Evolutionary conservation across 1,140 invertebrate genomes (phyloP).

Genomic region (Protaetia brevitarsis): DNA sequence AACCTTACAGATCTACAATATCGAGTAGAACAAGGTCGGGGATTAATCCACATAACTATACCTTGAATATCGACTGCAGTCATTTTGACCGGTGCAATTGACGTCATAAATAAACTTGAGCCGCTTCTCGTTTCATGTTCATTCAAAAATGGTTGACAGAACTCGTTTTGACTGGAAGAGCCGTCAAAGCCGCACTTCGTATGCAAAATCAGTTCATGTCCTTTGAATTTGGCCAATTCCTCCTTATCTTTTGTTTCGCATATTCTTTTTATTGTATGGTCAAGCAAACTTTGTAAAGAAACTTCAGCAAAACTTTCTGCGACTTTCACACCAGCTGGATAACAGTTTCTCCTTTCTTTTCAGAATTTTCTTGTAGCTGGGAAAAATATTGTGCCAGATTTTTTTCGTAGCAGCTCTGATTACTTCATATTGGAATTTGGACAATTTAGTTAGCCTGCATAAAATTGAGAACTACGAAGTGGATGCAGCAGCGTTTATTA

Average conservation of each 20-base stretch:
- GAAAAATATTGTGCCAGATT: background rate
- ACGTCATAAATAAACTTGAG: slow-evolving; percentile 25
- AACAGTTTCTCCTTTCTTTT: background rate
- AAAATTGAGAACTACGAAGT: background rate
- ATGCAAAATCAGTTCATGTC: background rate
- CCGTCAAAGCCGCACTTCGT: slow-evolving; percentile 10
- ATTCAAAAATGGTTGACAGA: background rate
- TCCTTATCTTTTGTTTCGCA: slow-evolving; percentile 1
- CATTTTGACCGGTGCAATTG: slow-evolving; percentile 7
- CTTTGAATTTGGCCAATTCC: slow-evolving; percentile 2
- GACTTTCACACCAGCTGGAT: background rate
- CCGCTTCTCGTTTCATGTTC: background rate
- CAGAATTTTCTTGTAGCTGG: background rate
- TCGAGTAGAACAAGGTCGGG: slow-evolving; percentile 27
- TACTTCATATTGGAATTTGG: background rate
- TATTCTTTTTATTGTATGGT: slow-evolving; percentile 31
- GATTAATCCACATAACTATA: slow-evolving; percentile 33
- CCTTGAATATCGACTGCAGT: background rate
- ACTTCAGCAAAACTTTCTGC: slow-evolving; percentile 31
- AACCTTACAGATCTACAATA: slow-evolving; percentile 33
- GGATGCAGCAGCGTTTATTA: background rate
- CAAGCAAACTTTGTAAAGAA: slow-evolving; percentile 29
- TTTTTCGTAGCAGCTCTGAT: background rate
- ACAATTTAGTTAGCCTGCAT: background rate
- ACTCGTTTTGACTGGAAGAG: slow-evolving; percentile 16